Evolutionary conservation across 2,888 invertebrate species (phyloP).

Genomic region (Aspidiotus destructor): DNA sequence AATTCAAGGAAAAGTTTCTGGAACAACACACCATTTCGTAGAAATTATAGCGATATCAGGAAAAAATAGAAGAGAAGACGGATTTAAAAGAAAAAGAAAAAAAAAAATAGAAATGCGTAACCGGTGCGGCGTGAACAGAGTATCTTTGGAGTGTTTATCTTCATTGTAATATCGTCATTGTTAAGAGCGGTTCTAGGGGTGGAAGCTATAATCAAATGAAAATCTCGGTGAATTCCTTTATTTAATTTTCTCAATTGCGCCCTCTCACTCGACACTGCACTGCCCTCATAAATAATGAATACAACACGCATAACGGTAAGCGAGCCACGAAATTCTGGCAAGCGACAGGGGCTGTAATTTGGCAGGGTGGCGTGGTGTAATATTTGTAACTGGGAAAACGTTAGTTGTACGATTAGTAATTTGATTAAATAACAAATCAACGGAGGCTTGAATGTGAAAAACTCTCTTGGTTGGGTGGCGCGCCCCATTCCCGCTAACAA

Average conservation of each 20-base stretch:
- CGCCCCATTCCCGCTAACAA: neutral
- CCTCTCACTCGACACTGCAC: conserved; percentile 15
- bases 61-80: too few relatives aligned
- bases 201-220: conserved; percentile 23
- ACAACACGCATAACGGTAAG: neutral
- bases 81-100: too few relatives aligned
- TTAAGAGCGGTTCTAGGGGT: too few relatives aligned
- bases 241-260: conserved; percentile 30
- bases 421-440: conserved; percentile 30
- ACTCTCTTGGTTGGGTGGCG: conserved; percentile 12
- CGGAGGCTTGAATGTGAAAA: conserved; percentile 28
- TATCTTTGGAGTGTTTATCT: too few relatives aligned
- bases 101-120: too few relatives aligned
- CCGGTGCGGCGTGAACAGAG: too few relatives aligned
- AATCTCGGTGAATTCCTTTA: conserved; percentile 30
- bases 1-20: too few relatives aligned
- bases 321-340: conserved; percentile 8
- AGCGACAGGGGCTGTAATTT: conserved; percentile 21
- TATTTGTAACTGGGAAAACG: neutral
- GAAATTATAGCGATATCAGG: too few relatives aligned
- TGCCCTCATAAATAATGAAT: conserved; percentile 19
- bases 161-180: too few relatives aligned
- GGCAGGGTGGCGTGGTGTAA: conserved; percentile 11
- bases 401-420: conserved; percentile 28
- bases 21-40: too few relatives aligned